Evolutionary conservation across 2,888 invertebrate genomes (phyloP).

Genomic region (Agrotis segetum): DNA sequence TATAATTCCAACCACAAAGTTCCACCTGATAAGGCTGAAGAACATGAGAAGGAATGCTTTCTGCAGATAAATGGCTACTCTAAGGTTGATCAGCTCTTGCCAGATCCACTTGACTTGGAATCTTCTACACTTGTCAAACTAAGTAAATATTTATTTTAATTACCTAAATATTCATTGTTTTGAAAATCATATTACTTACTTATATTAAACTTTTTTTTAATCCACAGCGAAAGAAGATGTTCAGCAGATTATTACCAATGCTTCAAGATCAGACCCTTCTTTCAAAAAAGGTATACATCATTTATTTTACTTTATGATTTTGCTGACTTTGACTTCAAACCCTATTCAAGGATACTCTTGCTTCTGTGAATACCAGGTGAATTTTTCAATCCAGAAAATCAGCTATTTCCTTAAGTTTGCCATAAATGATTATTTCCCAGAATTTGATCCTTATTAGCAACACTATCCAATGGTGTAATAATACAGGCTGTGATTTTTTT

Average conservation of each 20-base stretch:
- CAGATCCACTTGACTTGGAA: constrained; percentile 74
- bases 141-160: constrained; percentile 66
- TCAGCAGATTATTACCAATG: constrained; percentile 75
- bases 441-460: no score
- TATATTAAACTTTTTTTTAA: not conserved
- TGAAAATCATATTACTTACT: no score
- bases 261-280: constrained; percentile 71
- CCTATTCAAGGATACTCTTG: not conserved
- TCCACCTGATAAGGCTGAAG: constrained; percentile 65
- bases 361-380: not conserved
- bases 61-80: constrained; percentile 75
- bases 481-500: no score
- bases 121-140: constrained; percentile 77
- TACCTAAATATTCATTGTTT: no score
- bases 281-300: constrained; percentile 80
- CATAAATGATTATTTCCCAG: no score
- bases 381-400: no score
- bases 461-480: no score
- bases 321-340: not conserved
- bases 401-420: no score
- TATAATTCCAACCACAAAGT: constrained; percentile 77
- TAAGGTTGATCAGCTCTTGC: constrained; percentile 75
- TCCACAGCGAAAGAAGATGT: constrained; percentile 78
- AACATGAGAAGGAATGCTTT: constrained; percentile 78
- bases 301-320: not conserved